phyloP scores from a whole-genome alignment of 1,140 invertebrate species.

The Pseudomyrmex dendroicus region DNA sequence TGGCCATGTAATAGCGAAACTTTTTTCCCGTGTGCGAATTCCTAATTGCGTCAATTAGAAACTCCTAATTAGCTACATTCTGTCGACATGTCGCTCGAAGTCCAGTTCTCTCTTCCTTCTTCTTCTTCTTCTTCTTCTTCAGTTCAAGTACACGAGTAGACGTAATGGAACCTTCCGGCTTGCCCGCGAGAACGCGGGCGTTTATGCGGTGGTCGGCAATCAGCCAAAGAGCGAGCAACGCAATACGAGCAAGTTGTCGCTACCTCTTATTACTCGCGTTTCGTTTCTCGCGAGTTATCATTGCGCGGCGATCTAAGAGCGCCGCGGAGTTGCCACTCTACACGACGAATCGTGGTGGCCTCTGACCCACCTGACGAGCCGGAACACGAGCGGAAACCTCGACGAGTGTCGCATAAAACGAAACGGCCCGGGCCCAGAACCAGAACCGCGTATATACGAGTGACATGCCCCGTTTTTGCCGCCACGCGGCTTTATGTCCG shows the following conservation, averaged over 20 bases:
- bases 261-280: conserved; percentile 74
- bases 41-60: conserved; percentile 24
- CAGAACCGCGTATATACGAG: conserved; percentile 65
- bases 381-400: neutral
- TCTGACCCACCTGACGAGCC: conserved; percentile 72
- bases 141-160: neutral
- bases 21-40: conserved; percentile 3
- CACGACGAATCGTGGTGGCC: conserved; percentile 66
- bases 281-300: conserved; percentile 76
- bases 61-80: conserved; percentile 11
- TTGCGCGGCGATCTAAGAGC: conserved; percentile 72
- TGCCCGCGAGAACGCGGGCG: neutral
- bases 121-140: neutral
- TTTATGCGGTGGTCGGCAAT: conserved; percentile 12
- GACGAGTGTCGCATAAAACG: conserved; percentile 75
- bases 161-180: conserved; percentile 36
- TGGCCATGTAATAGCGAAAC: neutral
- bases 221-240: conserved; percentile 12
- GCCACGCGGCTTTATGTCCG: conserved; percentile 71
- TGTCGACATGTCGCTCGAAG: conserved; percentile 9
- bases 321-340: conserved; percentile 28
- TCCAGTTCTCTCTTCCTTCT: neutral
- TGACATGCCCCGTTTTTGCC: conserved; percentile 69
- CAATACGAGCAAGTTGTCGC: conserved; percentile 41
- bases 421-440: conserved; percentile 68